Evolutionary conservation across 2,797 vertebrate species (phyloP).

Genomic region (Sciurus carolinensis): DNA sequence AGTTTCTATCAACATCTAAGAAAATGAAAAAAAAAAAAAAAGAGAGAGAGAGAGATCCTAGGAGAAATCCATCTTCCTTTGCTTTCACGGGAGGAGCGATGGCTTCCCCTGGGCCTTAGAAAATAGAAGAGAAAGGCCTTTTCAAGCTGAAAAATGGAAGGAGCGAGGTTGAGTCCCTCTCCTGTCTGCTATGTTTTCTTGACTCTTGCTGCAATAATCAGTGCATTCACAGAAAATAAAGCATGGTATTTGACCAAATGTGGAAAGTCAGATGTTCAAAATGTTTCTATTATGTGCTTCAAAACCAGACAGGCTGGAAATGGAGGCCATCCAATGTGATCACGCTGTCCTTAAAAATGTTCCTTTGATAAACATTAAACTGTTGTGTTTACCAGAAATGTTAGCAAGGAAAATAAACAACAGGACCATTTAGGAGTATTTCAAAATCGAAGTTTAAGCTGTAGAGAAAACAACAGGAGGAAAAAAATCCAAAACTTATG

Average conservation of each 20-base stretch:
- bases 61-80: not conserved
- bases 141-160: not conserved
- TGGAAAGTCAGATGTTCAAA: slow-evolving; percentile 46
- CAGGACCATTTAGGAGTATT: slow-evolving; percentile 61
- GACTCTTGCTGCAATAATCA: slow-evolving; percentile 1
- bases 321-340: slow-evolving; percentile 64
- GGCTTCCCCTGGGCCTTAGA: not conserved
- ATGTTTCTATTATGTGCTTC: slow-evolving; percentile 36
- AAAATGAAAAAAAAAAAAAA: too few species aligned
- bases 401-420: slow-evolving; percentile 74
- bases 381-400: slow-evolving; percentile 74
- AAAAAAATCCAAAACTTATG: not conserved
- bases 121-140: slow-evolving; percentile 17
- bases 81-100: not conserved
- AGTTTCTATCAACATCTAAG: too few species aligned
- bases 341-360: slow-evolving; percentile 67
- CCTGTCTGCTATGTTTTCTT: not conserved
- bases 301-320: slow-evolving; percentile 14
- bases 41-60: not conserved
- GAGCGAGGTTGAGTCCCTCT: not conserved
- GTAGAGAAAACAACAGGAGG: slow-evolving; percentile 55
- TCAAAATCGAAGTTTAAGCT: slow-evolving; percentile 65
- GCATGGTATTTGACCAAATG: slow-evolving; percentile 12
- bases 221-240: slow-evolving; percentile 53
- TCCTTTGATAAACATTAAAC: slow-evolving; percentile 71